phyloP scores from a whole-genome alignment of 2,888 invertebrate genomes.

The Torymus aiolomorphi region DNA sequence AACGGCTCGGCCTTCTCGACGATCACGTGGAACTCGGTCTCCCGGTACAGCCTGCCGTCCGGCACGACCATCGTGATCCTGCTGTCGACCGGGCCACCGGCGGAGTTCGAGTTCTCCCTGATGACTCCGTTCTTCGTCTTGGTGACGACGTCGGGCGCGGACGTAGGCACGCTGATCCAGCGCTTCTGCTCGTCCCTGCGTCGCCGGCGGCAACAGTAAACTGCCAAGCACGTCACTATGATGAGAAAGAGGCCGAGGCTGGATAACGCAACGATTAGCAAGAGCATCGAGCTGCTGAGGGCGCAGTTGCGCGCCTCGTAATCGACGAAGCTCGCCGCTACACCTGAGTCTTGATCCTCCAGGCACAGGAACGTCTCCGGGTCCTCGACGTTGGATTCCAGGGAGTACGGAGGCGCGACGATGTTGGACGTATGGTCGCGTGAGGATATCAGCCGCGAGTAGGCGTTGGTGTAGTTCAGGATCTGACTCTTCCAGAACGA shows the following conservation, averaged over 20 bases:
- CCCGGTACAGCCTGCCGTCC: slow-evolving; percentile 88
- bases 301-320: slow-evolving; percentile 69
- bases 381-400: slow-evolving; percentile 67
- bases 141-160: slow-evolving; percentile 71
- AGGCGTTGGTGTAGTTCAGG: slow-evolving; percentile 71
- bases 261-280: slow-evolving; percentile 65
- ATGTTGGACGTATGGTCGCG: slow-evolving; percentile 58
- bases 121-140: slow-evolving; percentile 75
- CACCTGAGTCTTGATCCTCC: slow-evolving; percentile 58
- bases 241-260: slow-evolving; percentile 62
- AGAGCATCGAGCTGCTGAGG: slow-evolving; percentile 67
- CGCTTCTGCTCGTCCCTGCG: slow-evolving; percentile 69
- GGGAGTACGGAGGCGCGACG: slow-evolving; percentile 57
- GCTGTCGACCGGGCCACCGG: slow-evolving; percentile 69
- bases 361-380: slow-evolving; percentile 70
- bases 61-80: slow-evolving; percentile 82
- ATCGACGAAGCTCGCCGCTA: slow-evolving; percentile 65
- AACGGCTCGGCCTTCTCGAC: slow-evolving; percentile 89
- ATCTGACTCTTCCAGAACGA: slow-evolving; percentile 70
- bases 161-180: slow-evolving; percentile 74
- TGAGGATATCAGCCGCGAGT: slow-evolving; percentile 62
- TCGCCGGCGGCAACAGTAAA: slow-evolving; percentile 72
- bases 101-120: slow-evolving; percentile 67
- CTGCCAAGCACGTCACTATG: slow-evolving; percentile 61
- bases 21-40: slow-evolving; percentile 91